These are phyloP conservation scores for Tenebrio molitor DNA, from an alignment of 1,140 invertebrate species.

Conservation along the genomic window DNA sequence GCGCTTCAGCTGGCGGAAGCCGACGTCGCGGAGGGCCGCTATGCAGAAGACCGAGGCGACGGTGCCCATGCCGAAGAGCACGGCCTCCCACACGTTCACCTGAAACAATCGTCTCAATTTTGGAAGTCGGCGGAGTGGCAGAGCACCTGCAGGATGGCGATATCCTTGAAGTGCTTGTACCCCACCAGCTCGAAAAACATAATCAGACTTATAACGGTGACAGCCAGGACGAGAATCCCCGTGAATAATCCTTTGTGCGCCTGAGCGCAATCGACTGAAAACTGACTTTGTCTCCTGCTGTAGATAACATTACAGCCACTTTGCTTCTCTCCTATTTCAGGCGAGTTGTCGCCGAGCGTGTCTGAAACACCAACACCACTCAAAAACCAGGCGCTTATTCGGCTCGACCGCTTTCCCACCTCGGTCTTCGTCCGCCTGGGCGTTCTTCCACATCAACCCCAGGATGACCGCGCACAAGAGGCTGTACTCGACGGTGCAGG, in stretches of 20 bases:
- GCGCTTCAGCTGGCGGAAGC: constrained; percentile 59
- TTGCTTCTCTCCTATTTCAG: constrained; percentile 55
- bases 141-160: constrained; percentile 73
- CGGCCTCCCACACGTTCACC: constrained; percentile 74
- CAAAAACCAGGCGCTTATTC: too few relatives aligned
- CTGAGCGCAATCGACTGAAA: constrained; percentile 80
- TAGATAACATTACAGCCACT: constrained; percentile 53
- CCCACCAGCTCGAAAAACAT: constrained; percentile 81
- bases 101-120: constrained; percentile 52
- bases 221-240: constrained; percentile 76
- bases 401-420: too few relatives aligned
- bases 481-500: constrained; percentile 97
- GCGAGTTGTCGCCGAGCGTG: background rate
- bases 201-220: constrained; percentile 80
- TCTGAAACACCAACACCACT: constrained; percentile 65
- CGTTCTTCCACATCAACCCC: constrained; percentile 96
- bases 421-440: constrained; percentile 48
- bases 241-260: constrained; percentile 80
- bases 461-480: constrained; percentile 95
- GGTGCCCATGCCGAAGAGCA: constrained; percentile 72
- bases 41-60: constrained; percentile 70
- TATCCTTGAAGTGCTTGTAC: constrained; percentile 72
- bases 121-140: background rate
- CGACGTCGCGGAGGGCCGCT: constrained; percentile 67
- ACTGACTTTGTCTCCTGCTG: constrained; percentile 68